Percentiles rank a stretch among this genome's conserved stretches.
These are phyloP conservation scores for Semaprochilodus insignis DNA, from an alignment of 2,797 vertebrate species.

Conservation along the genomic window DNA sequence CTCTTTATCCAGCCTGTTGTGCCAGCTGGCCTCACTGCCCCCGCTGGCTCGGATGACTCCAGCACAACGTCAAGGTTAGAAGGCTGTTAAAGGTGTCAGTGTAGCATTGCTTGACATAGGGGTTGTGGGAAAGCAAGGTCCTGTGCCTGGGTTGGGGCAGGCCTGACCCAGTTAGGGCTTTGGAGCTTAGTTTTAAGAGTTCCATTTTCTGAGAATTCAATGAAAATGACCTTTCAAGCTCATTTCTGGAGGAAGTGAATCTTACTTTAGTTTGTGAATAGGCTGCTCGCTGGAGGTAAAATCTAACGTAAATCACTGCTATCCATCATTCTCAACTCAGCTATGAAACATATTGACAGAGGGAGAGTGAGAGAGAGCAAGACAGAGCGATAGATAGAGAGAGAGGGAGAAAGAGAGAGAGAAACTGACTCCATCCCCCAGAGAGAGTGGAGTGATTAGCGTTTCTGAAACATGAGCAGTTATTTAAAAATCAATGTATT, in stretches of 20 bases:
- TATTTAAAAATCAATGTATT: constrained; percentile 82
- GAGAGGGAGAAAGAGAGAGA: constrained; percentile 44
- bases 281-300: constrained; percentile 19
- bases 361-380: constrained; percentile 12
- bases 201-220: constrained; percentile 11
- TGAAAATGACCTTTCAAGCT: constrained; percentile 25
- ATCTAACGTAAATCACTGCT: constrained; percentile 31
- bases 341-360: constrained; percentile 24
- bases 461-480: constrained; percentile 77
- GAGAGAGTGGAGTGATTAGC: constrained; percentile 74
- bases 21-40: constrained; percentile 37
- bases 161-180: constrained; percentile 21
- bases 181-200: constrained; percentile 15
- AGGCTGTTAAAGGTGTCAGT: constrained; percentile 24
- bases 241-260: constrained; percentile 23
- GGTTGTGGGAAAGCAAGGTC: constrained; percentile 3
- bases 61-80: constrained; percentile 42
- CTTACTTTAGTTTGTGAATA: constrained; percentile 29
- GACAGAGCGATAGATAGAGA: constrained; percentile 17
- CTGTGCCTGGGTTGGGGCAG: neutral
- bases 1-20: constrained; percentile 60
- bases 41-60: constrained; percentile 27
- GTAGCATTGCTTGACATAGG: constrained; percentile 22
- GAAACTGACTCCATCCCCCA: constrained; percentile 61
- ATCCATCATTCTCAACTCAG: constrained; percentile 36